Evolutionary conservation across 53 echinoderm and acorn worm species (phyloP).

Genomic region (Mesocentrotus franciscanus): DNA sequence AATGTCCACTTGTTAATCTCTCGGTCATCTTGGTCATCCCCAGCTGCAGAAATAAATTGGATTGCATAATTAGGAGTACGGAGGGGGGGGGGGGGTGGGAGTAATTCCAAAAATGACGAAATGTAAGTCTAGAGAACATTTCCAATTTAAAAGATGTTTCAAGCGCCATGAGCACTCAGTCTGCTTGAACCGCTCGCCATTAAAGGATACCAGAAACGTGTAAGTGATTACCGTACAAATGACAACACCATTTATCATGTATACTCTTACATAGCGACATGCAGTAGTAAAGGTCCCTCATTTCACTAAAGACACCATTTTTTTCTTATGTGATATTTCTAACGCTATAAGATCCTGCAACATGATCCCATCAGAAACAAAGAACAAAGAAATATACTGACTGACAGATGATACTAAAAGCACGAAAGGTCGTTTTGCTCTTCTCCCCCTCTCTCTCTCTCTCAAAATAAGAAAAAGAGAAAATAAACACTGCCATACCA

Average conservation of each 20-base stretch:
- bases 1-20: neutral
- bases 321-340: neutral
- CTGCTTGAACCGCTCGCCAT: no score
- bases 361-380: neutral
- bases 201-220: no score
- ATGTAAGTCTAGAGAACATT: no score
- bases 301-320: neutral
- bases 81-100: neutral
- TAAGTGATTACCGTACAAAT: no score
- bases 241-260: neutral
- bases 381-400: neutral
- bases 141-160: no score
- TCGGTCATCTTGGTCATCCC: neutral
- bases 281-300: neutral
- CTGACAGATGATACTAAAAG: neutral
- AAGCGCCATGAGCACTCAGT: no score
- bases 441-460: neutral
- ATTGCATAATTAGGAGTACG: neutral
- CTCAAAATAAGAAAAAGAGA: neutral
- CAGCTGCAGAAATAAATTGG: slow-evolving; percentile 4
- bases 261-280: neutral
- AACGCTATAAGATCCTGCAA: neutral
- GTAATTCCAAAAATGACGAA: no score
- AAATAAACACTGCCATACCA: neutral
- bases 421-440: neutral